Percentiles rank a stretch among this genome's conserved stretches.
These are phyloP conservation scores for Monomorium pharaonis DNA, from an alignment of 1,140 invertebrate genomes.

Conservation along the genomic window DNA sequence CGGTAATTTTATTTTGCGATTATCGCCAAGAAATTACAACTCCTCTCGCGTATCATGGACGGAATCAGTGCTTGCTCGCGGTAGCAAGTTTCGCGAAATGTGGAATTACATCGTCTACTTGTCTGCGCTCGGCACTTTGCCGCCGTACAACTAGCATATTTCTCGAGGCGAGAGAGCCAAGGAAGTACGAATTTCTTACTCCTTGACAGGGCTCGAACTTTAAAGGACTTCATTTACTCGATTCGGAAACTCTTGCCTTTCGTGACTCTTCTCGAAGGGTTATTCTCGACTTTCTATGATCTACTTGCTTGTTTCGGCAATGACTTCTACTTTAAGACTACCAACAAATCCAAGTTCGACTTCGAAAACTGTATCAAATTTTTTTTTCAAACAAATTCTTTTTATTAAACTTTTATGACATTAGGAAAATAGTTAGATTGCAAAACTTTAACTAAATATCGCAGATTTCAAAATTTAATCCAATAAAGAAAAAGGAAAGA, in stretches of 20 bases:
- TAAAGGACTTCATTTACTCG: slow-evolving; percentile 56
- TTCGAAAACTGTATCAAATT: background rate
- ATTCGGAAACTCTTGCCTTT: slow-evolving; percentile 53
- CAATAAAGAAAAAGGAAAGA: background rate
- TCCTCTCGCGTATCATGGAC: background rate
- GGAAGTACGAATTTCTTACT: slow-evolving; percentile 47
- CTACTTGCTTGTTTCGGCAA: slow-evolving; percentile 19
- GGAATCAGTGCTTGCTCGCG: slow-evolving; percentile 5
- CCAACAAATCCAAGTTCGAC: background rate
- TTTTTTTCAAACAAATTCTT: slow-evolving; percentile 5
- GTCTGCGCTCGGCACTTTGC: slow-evolving; percentile 40
- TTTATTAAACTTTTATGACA: background rate
- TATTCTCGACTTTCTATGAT: slow-evolving; percentile 14
- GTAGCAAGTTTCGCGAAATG: slow-evolving; percentile 39
- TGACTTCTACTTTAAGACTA: slow-evolving; percentile 5
- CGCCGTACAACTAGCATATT: slow-evolving; percentile 45
- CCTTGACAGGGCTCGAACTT: slow-evolving; percentile 43
- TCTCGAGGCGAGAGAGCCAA: slow-evolving; percentile 26
- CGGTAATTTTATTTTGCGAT: slow-evolving; percentile 4
- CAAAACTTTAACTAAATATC: background rate
- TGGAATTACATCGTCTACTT: slow-evolving; percentile 52
- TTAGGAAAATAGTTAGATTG: slow-evolving; percentile 1
- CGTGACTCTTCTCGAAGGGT: slow-evolving; percentile 15
- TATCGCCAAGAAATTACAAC: slow-evolving; percentile 47
- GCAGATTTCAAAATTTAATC: background rate